A percentile compares a stretch with the other conserved stretches of the same genome.
phyloP scores from a whole-genome alignment of 2,797 vertebrate genomes.

The Dermochelys coriacea region DNA sequence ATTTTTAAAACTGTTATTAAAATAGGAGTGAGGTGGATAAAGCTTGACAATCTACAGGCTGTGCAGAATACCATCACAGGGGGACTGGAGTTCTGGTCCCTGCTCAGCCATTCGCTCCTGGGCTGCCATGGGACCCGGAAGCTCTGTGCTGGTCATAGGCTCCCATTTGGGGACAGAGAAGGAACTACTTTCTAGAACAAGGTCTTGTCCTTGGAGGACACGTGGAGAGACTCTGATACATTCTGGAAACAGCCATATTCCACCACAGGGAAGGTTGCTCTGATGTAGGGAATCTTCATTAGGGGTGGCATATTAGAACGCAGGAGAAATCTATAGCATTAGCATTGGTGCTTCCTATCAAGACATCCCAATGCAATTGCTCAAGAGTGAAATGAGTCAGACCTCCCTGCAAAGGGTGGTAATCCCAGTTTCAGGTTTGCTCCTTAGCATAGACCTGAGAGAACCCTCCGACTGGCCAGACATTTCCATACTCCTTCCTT shows the following conservation, averaged over 20 bases:
- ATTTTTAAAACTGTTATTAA: neutral
- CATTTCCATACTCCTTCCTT: slow-evolving; percentile 13
- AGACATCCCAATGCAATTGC: neutral
- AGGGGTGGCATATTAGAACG: neutral
- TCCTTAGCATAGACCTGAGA: rapidly evolving
- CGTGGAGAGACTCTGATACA: neutral
- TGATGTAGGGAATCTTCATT: neutral
- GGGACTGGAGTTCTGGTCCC: neutral
- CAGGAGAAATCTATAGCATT: neutral
- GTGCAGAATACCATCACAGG: neutral
- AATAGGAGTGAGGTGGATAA: neutral
- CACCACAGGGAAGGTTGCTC: neutral
- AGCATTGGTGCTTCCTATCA: neutral
- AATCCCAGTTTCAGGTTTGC: neutral
- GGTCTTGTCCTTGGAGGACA: neutral
- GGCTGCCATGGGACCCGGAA: neutral
- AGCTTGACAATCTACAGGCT: neutral
- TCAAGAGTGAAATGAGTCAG: neutral
- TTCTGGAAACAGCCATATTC: neutral
- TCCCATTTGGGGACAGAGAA: neutral
- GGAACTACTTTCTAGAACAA: neutral
- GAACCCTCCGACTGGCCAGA: neutral
- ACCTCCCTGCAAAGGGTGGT: neutral
- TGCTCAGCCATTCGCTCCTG: rapidly evolving
- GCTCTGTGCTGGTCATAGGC: neutral